Evolutionary conservation across 2,797 vertebrate genomes (phyloP), one percentile per base, ranked within the genome.

Genomic region (Gorsachius magnificus): DNA sequence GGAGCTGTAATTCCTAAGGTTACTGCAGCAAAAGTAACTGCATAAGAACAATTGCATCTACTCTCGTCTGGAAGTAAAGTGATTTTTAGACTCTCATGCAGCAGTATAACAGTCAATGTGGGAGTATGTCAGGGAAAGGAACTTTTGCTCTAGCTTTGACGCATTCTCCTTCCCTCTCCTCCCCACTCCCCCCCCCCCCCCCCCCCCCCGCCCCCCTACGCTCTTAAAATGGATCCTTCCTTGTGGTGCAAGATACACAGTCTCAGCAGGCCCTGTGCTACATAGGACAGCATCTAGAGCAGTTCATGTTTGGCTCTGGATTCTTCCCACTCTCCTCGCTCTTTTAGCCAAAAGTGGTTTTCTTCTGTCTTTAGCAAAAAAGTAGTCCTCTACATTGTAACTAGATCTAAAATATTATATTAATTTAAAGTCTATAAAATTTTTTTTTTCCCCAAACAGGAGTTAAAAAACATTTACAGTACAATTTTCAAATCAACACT

Each of bases 111-210:
- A 94, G 83, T 76, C 87, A 61, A 0, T 92, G 71, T 96, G 84
- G 87, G 91, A 94, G 84, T 87, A 60, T 78, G 78, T 83, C 71
- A 96, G 84, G 51, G 14, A 66, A 46, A 96, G 81, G 83, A 87
- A 77, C 87, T 86, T 93, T 31, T 41, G 10, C 50, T 87, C 16
- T 82, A 77, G 26, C 53, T 82, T 88, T 94, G 71, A 94, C 6
- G 1, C 54, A 51, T 92, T 93, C 63, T 58, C 29, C 13, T 41
- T 41, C 38, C 38, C 38, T 41, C 38, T 41, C 38, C 38, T 41
- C 38, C 12, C 38, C 11, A 11, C 38, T 35, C 7, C 18, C 15
- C 38, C 25, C 8, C 19, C 19, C 36, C 45, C 29, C 46, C 46
- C 38, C 38, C 11, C 38, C 38, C 12, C 36, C 36, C 36, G 36